Conservation (phyloP, 2,113 vertebrate genomes). For the Phodopus roborovskii region DNA sequence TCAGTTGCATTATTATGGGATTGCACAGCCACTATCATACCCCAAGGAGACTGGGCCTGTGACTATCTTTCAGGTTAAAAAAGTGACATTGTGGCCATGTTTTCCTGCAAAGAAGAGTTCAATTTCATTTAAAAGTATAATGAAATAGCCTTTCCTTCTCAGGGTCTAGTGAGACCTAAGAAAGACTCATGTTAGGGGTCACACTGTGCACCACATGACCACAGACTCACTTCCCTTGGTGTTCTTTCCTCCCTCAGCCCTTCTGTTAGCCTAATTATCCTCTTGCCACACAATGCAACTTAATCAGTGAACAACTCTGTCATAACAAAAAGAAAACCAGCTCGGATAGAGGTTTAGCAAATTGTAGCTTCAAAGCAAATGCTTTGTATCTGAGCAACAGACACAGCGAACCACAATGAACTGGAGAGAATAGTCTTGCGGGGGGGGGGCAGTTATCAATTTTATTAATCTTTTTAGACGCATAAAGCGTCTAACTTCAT, state of each 20-base stretch:
- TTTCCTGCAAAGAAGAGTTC: constrained; percentile 22
- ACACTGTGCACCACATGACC: neutral
- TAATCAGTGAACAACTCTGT: constrained; percentile 20
- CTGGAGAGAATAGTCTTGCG: constrained; percentile 21
- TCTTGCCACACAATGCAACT: constrained; percentile 6
- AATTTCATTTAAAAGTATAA: neutral
- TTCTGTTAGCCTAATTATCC: neutral
- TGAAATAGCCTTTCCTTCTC: neutral
- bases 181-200: neutral
- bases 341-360: constrained; percentile 28
- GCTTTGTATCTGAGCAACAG: constrained; percentile 47
- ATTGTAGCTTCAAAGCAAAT: constrained; percentile 37
- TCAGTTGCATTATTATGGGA: neutral
- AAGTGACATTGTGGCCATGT: neutral
- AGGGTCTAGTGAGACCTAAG: neutral
- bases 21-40: neutral
- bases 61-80: neutral
- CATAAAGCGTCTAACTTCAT: neutral
- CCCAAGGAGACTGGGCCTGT: neutral
- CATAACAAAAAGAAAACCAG: constrained; percentile 10
- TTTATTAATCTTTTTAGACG: constrained; percentile 43
- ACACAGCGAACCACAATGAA: neutral
- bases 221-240: neutral
- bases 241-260: neutral
- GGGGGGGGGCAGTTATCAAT: neutral